phyloP scores from a whole-genome alignment of 2,888 invertebrate species.

The Heliconius cydno region DNA sequence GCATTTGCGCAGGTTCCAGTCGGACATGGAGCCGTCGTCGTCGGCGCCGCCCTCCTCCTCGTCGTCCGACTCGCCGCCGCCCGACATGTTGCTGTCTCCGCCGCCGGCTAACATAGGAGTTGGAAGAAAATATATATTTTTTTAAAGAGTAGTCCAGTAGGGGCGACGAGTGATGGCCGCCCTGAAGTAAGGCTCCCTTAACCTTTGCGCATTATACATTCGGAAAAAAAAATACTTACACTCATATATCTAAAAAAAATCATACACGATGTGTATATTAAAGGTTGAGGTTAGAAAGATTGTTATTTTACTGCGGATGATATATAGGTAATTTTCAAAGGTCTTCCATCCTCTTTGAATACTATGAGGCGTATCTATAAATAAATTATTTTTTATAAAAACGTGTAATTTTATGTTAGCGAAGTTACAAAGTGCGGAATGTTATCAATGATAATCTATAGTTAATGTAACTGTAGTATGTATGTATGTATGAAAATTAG shows the following conservation, averaged over 20 bases:
- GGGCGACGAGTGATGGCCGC: no score
- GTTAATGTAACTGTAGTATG: neutral
- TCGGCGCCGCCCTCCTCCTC: conserved; percentile 91
- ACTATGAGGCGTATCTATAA: neutral
- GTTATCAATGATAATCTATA: neutral
- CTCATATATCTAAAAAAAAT: neutral
- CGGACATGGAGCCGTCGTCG: conserved; percentile 95
- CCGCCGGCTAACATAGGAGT: conserved; percentile 65
- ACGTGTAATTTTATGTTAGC: neutral
- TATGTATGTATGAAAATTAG: neutral
- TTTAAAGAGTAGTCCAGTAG: neutral
- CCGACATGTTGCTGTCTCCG: conserved; percentile 81
- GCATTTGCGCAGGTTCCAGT: conserved; percentile 99
- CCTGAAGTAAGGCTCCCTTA: no score
- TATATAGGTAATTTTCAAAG: neutral
- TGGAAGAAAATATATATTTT: neutral
- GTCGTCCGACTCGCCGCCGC: conserved; percentile 86
- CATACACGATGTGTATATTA: neutral
- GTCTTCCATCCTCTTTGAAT: neutral
- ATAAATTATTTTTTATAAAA: neutral
- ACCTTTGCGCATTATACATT: no score
- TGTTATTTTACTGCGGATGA: neutral
- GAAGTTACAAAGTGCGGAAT: neutral
- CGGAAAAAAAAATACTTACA: no score
- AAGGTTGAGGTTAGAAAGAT: neutral